phyloP scores from a whole-genome alignment of 2,797 vertebrate species.

The Darevskia nairensis region DNA sequence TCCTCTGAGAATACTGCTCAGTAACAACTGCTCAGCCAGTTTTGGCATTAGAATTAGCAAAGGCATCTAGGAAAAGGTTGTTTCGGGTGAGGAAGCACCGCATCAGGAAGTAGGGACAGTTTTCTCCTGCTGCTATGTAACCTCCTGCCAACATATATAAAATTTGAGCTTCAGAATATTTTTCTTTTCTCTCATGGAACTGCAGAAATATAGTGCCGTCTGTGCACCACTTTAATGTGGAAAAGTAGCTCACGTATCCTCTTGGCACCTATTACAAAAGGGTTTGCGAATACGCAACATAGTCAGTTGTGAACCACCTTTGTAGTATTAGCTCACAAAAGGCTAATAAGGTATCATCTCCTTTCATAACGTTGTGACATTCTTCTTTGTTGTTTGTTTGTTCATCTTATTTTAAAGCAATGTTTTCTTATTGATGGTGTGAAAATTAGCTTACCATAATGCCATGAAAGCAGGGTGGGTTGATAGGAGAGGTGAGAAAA shows the following conservation, averaged over 20 bases:
- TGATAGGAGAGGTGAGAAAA: too few relatives aligned
- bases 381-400: not conserved
- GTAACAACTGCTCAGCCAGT: conserved; percentile 22
- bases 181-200: not conserved
- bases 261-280: conserved; percentile 1
- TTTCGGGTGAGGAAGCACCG: conserved; percentile 4
- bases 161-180: not conserved
- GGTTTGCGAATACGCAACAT: not conserved
- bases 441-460: not conserved
- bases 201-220: not conserved
- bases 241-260: not conserved
- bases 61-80: conserved; percentile 4
- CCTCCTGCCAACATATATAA: not conserved
- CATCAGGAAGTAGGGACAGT: not conserved
- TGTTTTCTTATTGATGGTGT: not conserved
- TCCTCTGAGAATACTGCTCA: conserved; percentile 42
- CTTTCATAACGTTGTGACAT: not conserved
- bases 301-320: not conserved
- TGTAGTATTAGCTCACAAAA: not conserved
- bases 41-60: conserved; percentile 34
- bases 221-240: not conserved
- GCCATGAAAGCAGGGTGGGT: not conserved
- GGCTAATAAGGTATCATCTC: not conserved
- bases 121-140: conserved; percentile 6
- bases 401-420: not conserved